phyloP scores from a whole-genome alignment of 2,113 vertebrate genomes.

The Salvelinus fontinalis region DNA sequence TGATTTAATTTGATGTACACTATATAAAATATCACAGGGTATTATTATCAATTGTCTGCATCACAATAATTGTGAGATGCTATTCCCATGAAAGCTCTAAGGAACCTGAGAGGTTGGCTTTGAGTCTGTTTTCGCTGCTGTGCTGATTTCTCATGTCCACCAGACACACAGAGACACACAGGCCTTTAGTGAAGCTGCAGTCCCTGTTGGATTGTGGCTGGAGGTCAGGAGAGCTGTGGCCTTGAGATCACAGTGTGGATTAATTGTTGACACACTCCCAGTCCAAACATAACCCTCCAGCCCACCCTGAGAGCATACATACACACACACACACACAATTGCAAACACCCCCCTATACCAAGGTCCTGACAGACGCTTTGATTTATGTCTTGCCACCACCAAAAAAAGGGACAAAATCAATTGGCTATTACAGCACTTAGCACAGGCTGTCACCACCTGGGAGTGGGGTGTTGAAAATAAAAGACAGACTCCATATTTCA shows the following conservation, averaged over 20 bases:
- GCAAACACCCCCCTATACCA: conserved; percentile 43
- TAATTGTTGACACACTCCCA: conserved; percentile 90
- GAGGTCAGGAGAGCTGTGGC: conserved; percentile 67
- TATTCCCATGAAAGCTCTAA: neutral
- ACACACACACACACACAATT: conserved; percentile 33
- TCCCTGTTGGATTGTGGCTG: conserved; percentile 60
- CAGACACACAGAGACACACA: neutral
- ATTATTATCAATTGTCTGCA: too few species aligned
- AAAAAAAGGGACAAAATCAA: conserved; percentile 95
- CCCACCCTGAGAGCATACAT: conserved; percentile 22
- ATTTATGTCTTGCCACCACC: conserved; percentile 95
- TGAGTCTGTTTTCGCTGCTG: neutral
- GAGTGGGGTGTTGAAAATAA: conserved; percentile 87
- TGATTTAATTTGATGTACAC: too few species aligned
- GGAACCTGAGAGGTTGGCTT: neutral
- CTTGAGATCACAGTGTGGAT: conserved; percentile 82
- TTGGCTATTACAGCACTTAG: conserved; percentile 98
- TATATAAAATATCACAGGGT: too few species aligned
- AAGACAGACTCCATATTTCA: conserved; percentile 78
- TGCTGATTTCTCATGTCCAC: conserved; percentile 48
- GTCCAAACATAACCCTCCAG: conserved; percentile 81
- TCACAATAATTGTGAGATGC: neutral
- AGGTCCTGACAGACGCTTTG: conserved; percentile 87
- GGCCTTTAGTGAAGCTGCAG: conserved; percentile 34
- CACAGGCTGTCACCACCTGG: conserved; percentile 89